Base-by-base conservation (phyloP, 2,888 invertebrate species). In the Cantharis rustica region DNA sequence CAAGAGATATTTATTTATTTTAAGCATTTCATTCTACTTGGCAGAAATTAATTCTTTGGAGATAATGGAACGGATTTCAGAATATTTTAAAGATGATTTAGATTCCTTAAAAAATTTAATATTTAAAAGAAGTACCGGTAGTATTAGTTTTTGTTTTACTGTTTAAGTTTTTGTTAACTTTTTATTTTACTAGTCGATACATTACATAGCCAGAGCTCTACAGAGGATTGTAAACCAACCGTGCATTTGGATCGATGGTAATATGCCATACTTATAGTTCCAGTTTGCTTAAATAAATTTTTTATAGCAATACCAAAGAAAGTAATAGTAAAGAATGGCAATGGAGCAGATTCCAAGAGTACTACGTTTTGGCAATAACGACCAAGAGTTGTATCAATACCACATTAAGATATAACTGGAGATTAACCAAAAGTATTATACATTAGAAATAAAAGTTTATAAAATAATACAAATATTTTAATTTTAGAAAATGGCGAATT, bases 291-390 rank as follows among this genome's bases (percentile, higher is more conserved):
- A 47, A 7, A n/a, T 47, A 0, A 47, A n/a, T n/a, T 47, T 47
- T 7, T 47, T 47, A 10, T 26, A 77, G 77, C 20, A 77, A 77
- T 23, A 62, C 75, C 13, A 68, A 75, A 15, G 66, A 68, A 26
- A 70, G 70, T n/a, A 17, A 61, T 62, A 61, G 69, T n/a, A n/a
- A 27, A 31, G 27, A 71, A 11, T 78, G 78, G 78, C 64, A 63
- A 61, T 78, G 78, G 78, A 71, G 68, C 20, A 61, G 63, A 68
- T 16, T 61, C 7, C 11, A 16, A 15, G 23, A 16, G 13, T 76
- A 71, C n/a, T 15, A 5, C 1, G 68, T 76, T 20, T 26, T 1
- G 16, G 61, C 31, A 10, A n/a, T 15, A 15, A 61, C 61, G 5
- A n/a, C 13, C 16, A 63, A 17, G 1, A 26, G 15, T 10, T 76